Evolutionary conservation across 2,888 invertebrate genomes (phyloP).

Genomic region (Mactromeris polynyma): DNA sequence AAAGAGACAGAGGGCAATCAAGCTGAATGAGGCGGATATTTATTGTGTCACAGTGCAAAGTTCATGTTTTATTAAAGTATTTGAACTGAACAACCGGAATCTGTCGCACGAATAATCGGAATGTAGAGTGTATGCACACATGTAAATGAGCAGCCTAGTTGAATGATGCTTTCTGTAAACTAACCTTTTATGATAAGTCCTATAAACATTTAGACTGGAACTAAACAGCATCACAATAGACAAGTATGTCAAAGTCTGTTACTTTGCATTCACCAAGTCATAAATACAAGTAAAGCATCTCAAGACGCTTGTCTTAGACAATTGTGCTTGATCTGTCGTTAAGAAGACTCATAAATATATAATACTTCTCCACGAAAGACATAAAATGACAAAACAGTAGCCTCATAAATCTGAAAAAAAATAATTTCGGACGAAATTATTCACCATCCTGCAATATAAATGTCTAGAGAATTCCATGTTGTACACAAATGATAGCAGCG

Average conservation of each 20-base stretch:
- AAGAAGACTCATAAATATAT: conserved; percentile 6
- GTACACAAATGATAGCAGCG: too few species aligned
- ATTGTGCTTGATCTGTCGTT: background rate
- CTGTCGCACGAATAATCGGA: background rate
- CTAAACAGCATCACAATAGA: background rate
- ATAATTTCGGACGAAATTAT: background rate
- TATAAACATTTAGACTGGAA: background rate
- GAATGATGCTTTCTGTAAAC: background rate
- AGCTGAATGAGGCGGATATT: too few species aligned
- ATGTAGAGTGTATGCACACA: background rate
- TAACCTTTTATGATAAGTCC: background rate
- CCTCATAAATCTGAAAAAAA: background rate
- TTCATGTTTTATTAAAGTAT: too few species aligned
- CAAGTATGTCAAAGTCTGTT: background rate
- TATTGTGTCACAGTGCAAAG: too few species aligned
- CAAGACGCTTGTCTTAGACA: background rate
- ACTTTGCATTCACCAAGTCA: background rate
- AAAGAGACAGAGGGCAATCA: too few species aligned
- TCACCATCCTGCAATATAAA: background rate
- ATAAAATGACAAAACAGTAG: background rate
- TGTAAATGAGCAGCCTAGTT: background rate
- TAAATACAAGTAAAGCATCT: background rate
- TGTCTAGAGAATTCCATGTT: background rate
- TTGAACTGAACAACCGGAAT: too few species aligned
- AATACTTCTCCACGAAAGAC: background rate